Base-by-base conservation (phyloP, 2,888 invertebrate species). In the Pollenia griseotomentosa region DNA sequence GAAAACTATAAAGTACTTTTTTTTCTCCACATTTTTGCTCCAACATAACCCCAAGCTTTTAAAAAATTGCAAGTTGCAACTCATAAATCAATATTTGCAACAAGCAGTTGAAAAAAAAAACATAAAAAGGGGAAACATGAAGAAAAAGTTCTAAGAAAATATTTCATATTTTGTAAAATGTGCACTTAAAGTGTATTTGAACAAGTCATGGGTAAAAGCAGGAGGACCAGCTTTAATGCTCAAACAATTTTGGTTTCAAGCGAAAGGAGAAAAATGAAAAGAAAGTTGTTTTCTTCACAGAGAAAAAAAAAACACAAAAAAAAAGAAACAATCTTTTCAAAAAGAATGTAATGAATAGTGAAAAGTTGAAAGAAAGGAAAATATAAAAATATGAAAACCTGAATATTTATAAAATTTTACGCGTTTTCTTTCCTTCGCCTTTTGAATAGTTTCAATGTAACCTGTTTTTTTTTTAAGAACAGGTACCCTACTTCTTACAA, bases 51-150 rank as follows among this genome's bases (percentile, higher is more conserved):
- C 84, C 87, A 87, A 78, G 78, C 83, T 87, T 81, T 83, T 63
- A 78, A 84, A 74, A 33, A 33, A 80, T 65, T 79, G 77, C 77
- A 87, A 87, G 74, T 84, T 87, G 87, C 87, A 84, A 82, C 81
- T 87, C 87, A 84, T 87, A 87, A 87, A 87, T 87, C 87, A 87
- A 87, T 87, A 87, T 84, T 84, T 84, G 73, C 81, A 78, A 84
- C 65, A 71, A 83, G 82, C 53, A 65, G 8, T n/a, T 16, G 5
- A 61, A 57, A 42, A 57, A 42, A 57, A 23, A 2, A 63, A 2
- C 48, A 23, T 33, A 11, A 14, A 46, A n/a, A 19, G 19, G 19
- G 2, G 16, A 7, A 42, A 4, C 14, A 9, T 23, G 9, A 51
- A 16, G 11, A 46, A 19, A 61, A 40, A 65, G 9, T 53, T 74